phyloP scores from a whole-genome alignment of 2,113 vertebrate species.

The Cathartes aura region DNA sequence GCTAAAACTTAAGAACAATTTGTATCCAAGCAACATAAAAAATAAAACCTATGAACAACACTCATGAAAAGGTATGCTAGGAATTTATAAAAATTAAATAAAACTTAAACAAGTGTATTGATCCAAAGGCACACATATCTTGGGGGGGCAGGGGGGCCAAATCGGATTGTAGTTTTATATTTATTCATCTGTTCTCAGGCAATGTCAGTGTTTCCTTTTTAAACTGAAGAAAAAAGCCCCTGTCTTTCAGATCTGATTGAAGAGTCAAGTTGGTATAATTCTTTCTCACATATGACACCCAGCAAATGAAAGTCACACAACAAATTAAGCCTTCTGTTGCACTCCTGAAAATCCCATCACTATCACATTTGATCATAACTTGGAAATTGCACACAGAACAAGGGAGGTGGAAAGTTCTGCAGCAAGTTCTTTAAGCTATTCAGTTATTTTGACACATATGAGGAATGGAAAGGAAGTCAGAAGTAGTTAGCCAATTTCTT shows the following conservation, averaged over 20 bases:
- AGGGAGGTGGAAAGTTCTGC: not conserved
- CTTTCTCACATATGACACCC: not conserved
- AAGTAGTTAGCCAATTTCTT: conserved; percentile 69
- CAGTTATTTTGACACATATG: not conserved
- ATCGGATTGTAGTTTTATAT: not conserved
- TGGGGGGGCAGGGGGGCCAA: accelerated
- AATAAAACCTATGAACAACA: not conserved
- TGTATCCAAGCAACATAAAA: not conserved
- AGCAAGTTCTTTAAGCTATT: not conserved
- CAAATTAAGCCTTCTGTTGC: not conserved
- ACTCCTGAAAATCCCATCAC: not conserved
- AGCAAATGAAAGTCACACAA: not conserved
- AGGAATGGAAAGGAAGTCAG: not conserved
- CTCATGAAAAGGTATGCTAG: not conserved
- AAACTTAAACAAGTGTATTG: not conserved
- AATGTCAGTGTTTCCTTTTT: not conserved
- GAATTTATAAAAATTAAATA: not conserved
- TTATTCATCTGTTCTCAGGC: not conserved
- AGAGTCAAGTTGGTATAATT: not conserved
- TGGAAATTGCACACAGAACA: not conserved
- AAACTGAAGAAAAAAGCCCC: not conserved
- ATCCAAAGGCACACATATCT: not conserved
- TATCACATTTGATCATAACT: not conserved
- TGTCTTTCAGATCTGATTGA: not conserved
- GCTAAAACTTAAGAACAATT: not conserved